Conservation (phyloP, 2,888 invertebrate genomes). For the Romanomermis culicivorax region DNA sequence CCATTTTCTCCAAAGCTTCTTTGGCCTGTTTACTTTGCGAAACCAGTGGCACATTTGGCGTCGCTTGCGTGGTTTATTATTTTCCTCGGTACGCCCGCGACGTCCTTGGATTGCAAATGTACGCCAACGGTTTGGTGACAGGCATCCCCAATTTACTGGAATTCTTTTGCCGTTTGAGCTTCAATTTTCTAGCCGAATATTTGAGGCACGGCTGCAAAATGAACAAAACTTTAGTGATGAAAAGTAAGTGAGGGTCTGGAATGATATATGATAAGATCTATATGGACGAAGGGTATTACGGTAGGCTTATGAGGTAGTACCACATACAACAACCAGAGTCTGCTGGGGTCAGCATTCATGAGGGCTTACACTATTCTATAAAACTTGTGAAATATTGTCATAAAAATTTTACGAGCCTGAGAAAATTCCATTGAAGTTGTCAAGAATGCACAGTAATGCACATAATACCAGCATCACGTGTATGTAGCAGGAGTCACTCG, state of each 20-base stretch:
- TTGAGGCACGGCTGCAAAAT: background rate
- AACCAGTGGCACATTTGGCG: background rate
- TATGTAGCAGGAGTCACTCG: no score
- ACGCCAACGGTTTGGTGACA: background rate
- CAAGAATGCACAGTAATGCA: no score
- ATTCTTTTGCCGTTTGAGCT: background rate
- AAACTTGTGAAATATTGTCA: no score
- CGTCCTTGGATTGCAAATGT: background rate
- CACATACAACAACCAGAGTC: no score
- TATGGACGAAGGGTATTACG: no score
- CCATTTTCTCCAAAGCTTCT: background rate
- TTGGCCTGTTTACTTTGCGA: background rate
- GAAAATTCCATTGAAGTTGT: no score
- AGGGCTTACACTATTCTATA: no score
- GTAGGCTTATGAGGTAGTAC: no score
- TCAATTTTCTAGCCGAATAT: background rate
- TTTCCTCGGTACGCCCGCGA: background rate
- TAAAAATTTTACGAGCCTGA: no score
- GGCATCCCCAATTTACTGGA: background rate
- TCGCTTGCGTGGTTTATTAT: background rate
- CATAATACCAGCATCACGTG: no score
- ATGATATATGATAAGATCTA: no score
- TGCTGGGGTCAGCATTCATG: no score
- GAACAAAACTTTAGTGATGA: background rate
- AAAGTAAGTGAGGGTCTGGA: background rate